Base-by-base conservation (phyloP, 37 sponge, comb jelly and placozoan species). In the Petrosia ficiformis region DNA sequence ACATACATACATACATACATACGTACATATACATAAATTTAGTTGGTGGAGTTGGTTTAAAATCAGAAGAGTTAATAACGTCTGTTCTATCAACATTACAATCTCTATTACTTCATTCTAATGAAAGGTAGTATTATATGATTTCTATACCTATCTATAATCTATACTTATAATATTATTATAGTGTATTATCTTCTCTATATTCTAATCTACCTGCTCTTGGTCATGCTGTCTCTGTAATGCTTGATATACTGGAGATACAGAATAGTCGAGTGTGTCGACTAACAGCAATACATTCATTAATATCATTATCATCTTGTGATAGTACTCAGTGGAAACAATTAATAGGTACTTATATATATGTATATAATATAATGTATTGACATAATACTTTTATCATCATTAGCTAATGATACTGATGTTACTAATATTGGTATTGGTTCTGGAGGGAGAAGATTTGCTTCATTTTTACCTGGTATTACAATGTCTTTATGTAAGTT, bases 391-490 rank as follows among this genome's bases (percentile, higher is more conserved):
- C n/a, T n/a, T n/a, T n/a, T n/a, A n/a, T n/a, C n/a, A n/a, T n/a
- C n/a, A n/a, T n/a, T n/a, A n/a, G n/a, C n/a, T n/a, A n/a, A n/a
- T n/a, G n/a, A n/a, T n/a, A n/a, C n/a, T n/a, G n/a, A n/a, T n/a
- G n/a, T n/a, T n/a, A n/a, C n/a, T n/a, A n/a, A n/a, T 61, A 24
- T 61, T n/a, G 63, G 63, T n/a, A 22, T 26, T 61, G 63, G 63
- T 26, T 6, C 6, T 24, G 63, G 63, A 61, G 63, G 26, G 28
- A n/a, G n/a, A 22, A n/a, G 5, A 8, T 26, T 61, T 6, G 14
- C 63, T n/a, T 61, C 63, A 5, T 61, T 61, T n/a, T 29, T 61
- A 6, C 63, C 63, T 11, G 63, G 63, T n/a, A 61, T 61, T n/a
- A 26, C 28, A 6, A 8, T n/a, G 28, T 6, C 22, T 61, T n/a